Conservation (phyloP, 2,113 vertebrate genomes). For the Cynocephalus volans region DNA sequence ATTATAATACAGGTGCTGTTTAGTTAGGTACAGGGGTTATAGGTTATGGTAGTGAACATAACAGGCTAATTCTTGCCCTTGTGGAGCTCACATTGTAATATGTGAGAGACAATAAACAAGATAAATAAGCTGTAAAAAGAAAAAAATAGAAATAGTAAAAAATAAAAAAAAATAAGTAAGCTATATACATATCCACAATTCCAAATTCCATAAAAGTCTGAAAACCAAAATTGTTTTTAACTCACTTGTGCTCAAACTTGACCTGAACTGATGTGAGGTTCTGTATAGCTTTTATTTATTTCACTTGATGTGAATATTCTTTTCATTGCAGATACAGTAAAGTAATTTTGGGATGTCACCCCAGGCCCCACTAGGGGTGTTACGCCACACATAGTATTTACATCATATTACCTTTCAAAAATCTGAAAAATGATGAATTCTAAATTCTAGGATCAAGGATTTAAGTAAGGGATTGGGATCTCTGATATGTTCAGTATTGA, state of each 20-base stretch:
- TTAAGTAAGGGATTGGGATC: background rate
- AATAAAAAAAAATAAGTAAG: background rate
- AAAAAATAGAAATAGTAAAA: background rate
- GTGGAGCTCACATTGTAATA: background rate
- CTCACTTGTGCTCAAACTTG: background rate
- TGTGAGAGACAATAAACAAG: background rate
- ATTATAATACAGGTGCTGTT: background rate
- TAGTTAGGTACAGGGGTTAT: background rate
- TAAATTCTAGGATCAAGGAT: background rate
- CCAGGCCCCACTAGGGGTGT: background rate
- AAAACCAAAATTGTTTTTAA: background rate
- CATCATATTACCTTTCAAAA: background rate
- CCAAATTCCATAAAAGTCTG: background rate
- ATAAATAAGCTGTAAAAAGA: background rate
- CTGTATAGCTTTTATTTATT: background rate
- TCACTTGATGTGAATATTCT: background rate
- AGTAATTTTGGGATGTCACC: conserved; percentile 58
- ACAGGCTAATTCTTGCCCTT: background rate
- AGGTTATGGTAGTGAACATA: background rate
- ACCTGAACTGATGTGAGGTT: background rate
- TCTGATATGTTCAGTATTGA: background rate
- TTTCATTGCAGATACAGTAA: background rate
- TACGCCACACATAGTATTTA: background rate
- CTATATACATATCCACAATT: background rate
- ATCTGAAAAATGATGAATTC: conserved; percentile 32